Conservation (phyloP, 2,113 vertebrate genomes). For the Phyllostomus hastatus region DNA sequence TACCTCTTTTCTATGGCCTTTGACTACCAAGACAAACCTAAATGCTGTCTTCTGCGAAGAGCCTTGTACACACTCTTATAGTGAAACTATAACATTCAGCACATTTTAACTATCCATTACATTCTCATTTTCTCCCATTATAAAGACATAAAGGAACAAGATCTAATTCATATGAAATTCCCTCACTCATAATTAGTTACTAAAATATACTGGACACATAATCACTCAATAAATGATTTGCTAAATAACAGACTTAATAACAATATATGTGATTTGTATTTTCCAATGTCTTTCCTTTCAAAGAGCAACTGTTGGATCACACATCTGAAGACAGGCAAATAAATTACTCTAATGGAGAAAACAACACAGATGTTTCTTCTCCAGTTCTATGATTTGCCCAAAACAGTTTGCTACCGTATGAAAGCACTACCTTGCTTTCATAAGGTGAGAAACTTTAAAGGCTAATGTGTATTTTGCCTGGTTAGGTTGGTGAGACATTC, state of each 20-base stretch:
- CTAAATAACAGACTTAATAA: constrained; percentile 28
- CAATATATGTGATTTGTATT: not conserved
- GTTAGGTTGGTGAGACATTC: not conserved
- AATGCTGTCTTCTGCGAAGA: not conserved
- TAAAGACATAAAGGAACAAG: not conserved
- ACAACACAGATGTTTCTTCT: not conserved
- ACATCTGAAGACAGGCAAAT: not conserved
- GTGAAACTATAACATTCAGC: not conserved
- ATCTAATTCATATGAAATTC: not conserved
- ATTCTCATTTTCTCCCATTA: not conserved
- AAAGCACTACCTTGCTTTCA: not conserved
- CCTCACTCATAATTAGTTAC: not conserved
- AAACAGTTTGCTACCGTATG: not conserved
- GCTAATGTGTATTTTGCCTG: not conserved
- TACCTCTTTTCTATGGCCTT: not conserved
- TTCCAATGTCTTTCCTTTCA: constrained; percentile 15
- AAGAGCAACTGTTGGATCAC: not conserved
- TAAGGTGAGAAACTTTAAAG: not conserved
- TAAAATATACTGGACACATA: not conserved
- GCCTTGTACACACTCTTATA: not conserved
- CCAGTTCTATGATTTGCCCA: not conserved
- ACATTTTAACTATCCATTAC: not conserved
- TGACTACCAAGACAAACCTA: not conserved
- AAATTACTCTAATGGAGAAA: not conserved
- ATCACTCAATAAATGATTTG: constrained; percentile 16